Conservation (phyloP, 2,113 vertebrate genomes). For the Desmodus rotundus region DNA sequence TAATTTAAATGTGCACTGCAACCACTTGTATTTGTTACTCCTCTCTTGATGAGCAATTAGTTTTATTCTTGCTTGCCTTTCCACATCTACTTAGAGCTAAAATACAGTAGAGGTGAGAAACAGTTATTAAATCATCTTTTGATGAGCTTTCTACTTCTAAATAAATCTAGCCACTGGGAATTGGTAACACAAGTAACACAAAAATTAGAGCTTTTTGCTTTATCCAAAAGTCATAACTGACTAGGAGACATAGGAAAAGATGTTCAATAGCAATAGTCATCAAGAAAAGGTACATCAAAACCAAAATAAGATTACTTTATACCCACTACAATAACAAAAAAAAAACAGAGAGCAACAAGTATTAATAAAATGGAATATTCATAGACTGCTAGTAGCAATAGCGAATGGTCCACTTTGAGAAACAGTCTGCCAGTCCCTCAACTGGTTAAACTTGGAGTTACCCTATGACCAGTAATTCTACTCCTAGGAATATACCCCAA, state of each 20-base stretch:
- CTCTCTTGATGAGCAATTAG: constrained; percentile 61
- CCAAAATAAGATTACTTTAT: background rate
- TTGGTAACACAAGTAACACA: background rate
- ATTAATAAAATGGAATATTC: background rate
- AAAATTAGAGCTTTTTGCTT: background rate
- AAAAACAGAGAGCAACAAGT: background rate
- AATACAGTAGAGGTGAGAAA: constrained; percentile 40
- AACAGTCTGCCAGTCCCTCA: background rate
- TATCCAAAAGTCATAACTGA: background rate
- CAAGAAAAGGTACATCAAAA: background rate
- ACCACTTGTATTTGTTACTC: constrained; percentile 50
- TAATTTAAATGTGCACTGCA: constrained; percentile 65
- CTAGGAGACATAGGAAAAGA: background rate
- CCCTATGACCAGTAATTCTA: background rate
- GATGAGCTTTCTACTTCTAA: background rate
- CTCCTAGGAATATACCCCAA: background rate
- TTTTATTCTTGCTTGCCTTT: constrained; percentile 42
- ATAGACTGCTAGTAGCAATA: background rate
- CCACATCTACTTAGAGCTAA: background rate
- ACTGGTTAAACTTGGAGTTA: background rate
- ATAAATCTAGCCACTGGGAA: background rate
- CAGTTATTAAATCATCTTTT: constrained; percentile 8
- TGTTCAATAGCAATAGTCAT: background rate
- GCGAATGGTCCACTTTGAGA: background rate
- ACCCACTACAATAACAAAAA: background rate